Conservation (phyloP, 1,140 invertebrate genomes). For the Diploscapter pachys region DNA sequence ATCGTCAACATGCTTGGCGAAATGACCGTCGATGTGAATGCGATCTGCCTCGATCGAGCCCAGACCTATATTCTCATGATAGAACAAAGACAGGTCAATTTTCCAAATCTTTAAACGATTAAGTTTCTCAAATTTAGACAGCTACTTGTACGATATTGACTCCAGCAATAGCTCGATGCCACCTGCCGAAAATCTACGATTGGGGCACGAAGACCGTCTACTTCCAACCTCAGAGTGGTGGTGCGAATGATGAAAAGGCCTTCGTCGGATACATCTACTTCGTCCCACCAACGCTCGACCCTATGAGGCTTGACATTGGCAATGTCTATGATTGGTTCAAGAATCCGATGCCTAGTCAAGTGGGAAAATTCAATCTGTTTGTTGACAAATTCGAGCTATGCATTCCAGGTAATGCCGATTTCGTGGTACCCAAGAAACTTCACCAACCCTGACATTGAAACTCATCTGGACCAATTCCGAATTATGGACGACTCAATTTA, state of each 20-base stretch:
- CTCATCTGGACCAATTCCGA: conserved; percentile 34
- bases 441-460: conserved; percentile 55
- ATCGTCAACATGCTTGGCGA: conserved; percentile 59
- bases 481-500: conserved; percentile 51
- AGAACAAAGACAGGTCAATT: conserved; percentile 53
- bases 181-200: conserved; percentile 58
- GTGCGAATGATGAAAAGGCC: conserved; percentile 59
- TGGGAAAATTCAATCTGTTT: background rate
- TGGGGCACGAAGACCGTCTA: conserved; percentile 59
- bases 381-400: background rate
- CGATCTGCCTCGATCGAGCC: conserved; percentile 52
- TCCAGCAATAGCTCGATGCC: conserved; percentile 52
- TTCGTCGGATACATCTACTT: conserved; percentile 59
- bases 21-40: conserved; percentile 58
- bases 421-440: conserved; percentile 57
- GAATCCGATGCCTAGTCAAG: conserved; percentile 45
- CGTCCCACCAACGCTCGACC: conserved; percentile 57
- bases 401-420: conserved; percentile 50
- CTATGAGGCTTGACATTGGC: conserved; percentile 59
- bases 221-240: conserved; percentile 58
- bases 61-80: conserved; percentile 59
- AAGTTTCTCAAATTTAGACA: conserved; percentile 36
- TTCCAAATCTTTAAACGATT: conserved; percentile 10
- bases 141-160: conserved; percentile 54
- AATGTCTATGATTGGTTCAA: conserved; percentile 60